These are phyloP conservation scores for Dicyrtoma fusca DNA, from an alignment of 2,888 invertebrate genomes.

Conservation along the genomic window DNA sequence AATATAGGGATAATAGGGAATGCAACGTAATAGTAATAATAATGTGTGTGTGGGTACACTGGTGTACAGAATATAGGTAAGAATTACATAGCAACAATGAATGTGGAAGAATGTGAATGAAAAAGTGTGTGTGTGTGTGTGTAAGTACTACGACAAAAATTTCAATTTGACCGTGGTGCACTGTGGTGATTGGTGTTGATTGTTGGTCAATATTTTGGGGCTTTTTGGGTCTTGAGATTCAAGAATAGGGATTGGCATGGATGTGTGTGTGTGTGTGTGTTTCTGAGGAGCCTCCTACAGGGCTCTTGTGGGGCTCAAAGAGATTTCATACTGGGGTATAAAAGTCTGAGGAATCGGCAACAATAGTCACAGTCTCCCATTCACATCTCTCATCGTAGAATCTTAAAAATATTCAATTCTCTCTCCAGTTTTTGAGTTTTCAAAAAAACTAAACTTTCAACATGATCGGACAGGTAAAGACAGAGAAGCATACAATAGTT, in stretches of 20 bases:
- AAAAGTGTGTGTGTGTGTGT: neutral
- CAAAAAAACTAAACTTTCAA: conserved; percentile 8
- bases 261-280: neutral
- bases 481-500: too few species aligned
- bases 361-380: conserved; percentile 20
- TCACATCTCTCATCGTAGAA: conserved; percentile 13
- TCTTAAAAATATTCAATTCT: neutral
- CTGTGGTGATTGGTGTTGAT: conserved; percentile 36
- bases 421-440: neutral
- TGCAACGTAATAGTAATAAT: too few species aligned
- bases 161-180: conserved; percentile 32
- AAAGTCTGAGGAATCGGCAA: conserved; percentile 8
- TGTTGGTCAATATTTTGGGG: conserved; percentile 30
- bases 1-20: too few species aligned
- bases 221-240: neutral
- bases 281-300: neutral
- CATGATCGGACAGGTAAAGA: conserved; percentile 34
- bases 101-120: conserved; percentile 12
- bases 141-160: neutral
- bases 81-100: too few species aligned
- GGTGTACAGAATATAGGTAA: too few species aligned
- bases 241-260: neutral
- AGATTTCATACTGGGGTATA: conserved; percentile 19
- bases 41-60: too few species aligned
- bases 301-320: neutral